These are phyloP conservation scores for Miniopterus natalensis DNA, from an alignment of 2,113 vertebrate genomes.

Conservation along the genomic window DNA sequence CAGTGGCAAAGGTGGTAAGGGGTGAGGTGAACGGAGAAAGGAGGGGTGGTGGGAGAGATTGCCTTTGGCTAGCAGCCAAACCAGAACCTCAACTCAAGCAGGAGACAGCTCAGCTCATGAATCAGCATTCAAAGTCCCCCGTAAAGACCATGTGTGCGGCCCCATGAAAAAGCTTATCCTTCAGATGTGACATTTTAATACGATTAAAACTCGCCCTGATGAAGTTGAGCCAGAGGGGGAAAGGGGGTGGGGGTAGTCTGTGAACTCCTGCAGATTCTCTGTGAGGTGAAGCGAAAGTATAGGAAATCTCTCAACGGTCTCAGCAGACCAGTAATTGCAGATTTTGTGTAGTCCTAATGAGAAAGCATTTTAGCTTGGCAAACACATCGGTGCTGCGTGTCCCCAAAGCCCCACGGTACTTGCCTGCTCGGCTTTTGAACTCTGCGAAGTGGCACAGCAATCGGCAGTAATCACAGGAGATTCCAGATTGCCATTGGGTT, in stretches of 20 bases:
- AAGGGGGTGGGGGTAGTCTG: neutral
- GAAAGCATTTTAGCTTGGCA: constrained; percentile 75
- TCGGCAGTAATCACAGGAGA: constrained; percentile 67
- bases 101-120: constrained; percentile 19
- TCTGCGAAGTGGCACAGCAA: constrained; percentile 67
- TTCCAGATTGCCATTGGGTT: constrained; percentile 63
- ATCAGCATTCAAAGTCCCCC: constrained; percentile 25
- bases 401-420: constrained; percentile 64
- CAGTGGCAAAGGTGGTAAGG: neutral
- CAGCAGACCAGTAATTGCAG: constrained; percentile 51
- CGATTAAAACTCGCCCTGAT: constrained; percentile 63
- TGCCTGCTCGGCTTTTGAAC: constrained; percentile 80
- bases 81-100: neutral
- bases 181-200: constrained; percentile 66
- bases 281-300: constrained; percentile 60
- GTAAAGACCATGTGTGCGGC: neutral
- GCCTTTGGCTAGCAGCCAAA: neutral
- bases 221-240: neutral
- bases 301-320: constrained; percentile 39
- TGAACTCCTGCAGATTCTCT: constrained; percentile 33
- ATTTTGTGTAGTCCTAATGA: constrained; percentile 68
- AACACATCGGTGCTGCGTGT: neutral
- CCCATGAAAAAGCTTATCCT: constrained; percentile 43
- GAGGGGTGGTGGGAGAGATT: neutral
- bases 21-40: neutral